These are phyloP conservation scores for Aphyosemion australe DNA, from an alignment of 2,113 vertebrate species.

Conservation along the genomic window DNA sequence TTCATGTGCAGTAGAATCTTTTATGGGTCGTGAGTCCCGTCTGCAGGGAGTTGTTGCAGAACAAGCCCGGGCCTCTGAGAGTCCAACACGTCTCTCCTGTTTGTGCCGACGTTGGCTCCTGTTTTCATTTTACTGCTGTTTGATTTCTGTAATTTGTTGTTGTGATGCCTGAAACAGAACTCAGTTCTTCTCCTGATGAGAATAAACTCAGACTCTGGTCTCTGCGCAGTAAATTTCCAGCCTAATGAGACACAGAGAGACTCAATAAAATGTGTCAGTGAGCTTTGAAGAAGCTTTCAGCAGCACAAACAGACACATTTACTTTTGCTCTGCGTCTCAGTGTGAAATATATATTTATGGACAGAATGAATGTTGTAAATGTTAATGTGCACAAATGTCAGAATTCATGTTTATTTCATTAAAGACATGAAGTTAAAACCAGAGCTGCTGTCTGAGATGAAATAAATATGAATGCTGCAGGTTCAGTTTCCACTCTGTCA, in stretches of 20 bases:
- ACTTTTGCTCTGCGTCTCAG: not conserved
- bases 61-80: not conserved
- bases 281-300: slow-evolving; percentile 40
- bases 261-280: slow-evolving; percentile 64
- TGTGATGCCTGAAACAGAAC: not conserved
- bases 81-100: not conserved
- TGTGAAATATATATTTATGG: slow-evolving; percentile 18
- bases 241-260: not conserved
- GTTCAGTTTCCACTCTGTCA: slow-evolving; percentile 1
- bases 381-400: slow-evolving; percentile 35
- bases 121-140: not conserved
- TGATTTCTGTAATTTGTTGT: slow-evolving; percentile 4
- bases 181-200: not conserved
- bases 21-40: not conserved
- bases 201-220: not conserved
- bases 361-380: slow-evolving; percentile 14
- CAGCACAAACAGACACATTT: slow-evolving; percentile 13
- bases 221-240: not conserved
- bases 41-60: not conserved
- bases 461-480: slow-evolving; percentile 29
- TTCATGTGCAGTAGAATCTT: too few relatives aligned
- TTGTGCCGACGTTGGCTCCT: not conserved
- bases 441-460: slow-evolving; percentile 21
- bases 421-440: slow-evolving; percentile 13
- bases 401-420: slow-evolving; percentile 48